Conservation (phyloP, 37 sponge, comb jelly and placozoan species). For the Cliona cf. orientalis region DNA sequence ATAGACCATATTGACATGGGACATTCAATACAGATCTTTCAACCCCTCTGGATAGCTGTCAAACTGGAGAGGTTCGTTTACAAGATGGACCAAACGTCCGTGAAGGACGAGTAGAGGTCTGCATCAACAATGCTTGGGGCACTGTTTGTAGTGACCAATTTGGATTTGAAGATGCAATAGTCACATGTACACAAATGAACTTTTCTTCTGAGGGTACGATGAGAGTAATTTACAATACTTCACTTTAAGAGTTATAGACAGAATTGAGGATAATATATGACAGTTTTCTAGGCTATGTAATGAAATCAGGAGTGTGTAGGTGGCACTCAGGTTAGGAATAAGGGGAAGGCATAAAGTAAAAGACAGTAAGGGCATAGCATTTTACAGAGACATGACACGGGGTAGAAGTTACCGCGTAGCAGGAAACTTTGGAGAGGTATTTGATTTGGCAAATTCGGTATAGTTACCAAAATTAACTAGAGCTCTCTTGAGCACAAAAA, state of each 20-base stretch:
- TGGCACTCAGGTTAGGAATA: no score
- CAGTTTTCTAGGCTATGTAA: not conserved
- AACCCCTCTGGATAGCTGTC: not conserved
- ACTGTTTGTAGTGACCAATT: slow-evolving; percentile 5
- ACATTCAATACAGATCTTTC: not conserved
- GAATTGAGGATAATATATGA: not conserved
- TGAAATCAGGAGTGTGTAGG: not conserved
- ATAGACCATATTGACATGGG: not conserved
- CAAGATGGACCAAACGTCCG: slow-evolving; percentile 11
- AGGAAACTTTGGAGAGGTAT: no score
- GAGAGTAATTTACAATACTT: no score
- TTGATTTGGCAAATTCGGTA: no score
- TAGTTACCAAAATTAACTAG: no score
- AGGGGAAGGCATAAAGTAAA: no score
- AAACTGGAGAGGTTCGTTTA: slow-evolving; percentile 8
- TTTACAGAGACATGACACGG: no score
- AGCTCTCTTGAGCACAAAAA: no score
- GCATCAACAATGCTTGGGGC: slow-evolving; percentile 38
- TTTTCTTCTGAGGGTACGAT: slow-evolving; percentile 19
- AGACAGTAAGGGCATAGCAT: no score
- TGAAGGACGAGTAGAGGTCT: slow-evolving; percentile 37
- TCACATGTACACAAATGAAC: slow-evolving; percentile 19
- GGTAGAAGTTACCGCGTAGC: no score
- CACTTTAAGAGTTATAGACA: not conserved
- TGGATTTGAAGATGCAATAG: slow-evolving; percentile 1